A percentile compares a stretch with the other conserved stretches of the same genome.
Conservation (phyloP, 2,113 vertebrate species). For the Ictalurus furcatus region DNA sequence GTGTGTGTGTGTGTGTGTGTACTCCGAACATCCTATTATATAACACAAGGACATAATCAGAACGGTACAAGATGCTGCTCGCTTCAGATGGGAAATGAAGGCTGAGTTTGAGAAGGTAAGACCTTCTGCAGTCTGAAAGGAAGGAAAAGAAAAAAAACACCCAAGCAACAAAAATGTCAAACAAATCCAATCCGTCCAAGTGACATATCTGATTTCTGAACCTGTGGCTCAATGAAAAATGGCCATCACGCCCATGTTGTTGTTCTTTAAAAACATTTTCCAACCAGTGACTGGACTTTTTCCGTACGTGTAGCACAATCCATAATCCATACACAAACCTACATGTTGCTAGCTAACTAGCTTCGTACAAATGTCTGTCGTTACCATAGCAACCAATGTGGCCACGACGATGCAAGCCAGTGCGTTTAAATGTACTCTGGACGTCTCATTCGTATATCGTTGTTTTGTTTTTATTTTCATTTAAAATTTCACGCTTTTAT, state of each 20-base stretch:
- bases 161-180: background rate
- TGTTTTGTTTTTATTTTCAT: background rate
- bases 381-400: background rate
- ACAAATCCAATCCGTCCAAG: background rate
- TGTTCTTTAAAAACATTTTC: background rate
- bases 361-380: background rate
- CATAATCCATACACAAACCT: background rate
- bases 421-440: background rate
- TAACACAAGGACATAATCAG: background rate
- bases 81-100: background rate
- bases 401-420: background rate
- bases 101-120: background rate
- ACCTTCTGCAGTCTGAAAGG: background rate
- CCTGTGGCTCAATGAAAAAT: background rate
- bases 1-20: slow-evolving; percentile 1
- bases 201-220: background rate
- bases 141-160: background rate
- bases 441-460: background rate
- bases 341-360: background rate
- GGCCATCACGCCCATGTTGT: background rate
- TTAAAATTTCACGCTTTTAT: background rate
- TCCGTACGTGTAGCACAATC: background rate
- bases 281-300: background rate
- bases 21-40: background rate
- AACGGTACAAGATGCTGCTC: background rate